A percentile compares a stretch with the other conserved stretches of the same genome.
These are phyloP conservation scores for Caenorhabditis wallacei DNA, from an alignment of 2,888 invertebrate species.

Conservation along the genomic window DNA sequence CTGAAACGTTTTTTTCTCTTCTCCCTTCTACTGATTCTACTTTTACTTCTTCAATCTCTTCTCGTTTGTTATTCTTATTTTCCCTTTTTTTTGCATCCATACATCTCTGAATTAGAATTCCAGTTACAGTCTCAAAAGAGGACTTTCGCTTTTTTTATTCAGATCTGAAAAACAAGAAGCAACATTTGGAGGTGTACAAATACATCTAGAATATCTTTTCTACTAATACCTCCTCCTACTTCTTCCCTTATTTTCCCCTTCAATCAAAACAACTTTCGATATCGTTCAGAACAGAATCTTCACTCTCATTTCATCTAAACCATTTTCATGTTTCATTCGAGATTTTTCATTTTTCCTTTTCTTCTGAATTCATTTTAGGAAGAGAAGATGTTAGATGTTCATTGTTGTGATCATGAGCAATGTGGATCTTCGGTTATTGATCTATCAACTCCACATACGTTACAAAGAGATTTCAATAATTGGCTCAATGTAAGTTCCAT, in stretches of 20 bases:
- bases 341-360: conserved; percentile 9
- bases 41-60: conserved; percentile 2
- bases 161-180: conserved; percentile 59
- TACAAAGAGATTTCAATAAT: conserved; percentile 80
- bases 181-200: conserved; percentile 62
- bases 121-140: conserved; percentile 39
- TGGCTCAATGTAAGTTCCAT: conserved; percentile 78
- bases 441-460: conserved; percentile 76
- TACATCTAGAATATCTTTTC: conserved; percentile 61
- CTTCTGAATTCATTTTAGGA: neutral
- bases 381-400: conserved; percentile 45
- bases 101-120: conserved; percentile 32
- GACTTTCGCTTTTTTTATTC: conserved; percentile 61
- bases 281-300: conserved; percentile 38
- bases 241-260: conserved; percentile 15
- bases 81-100: conserved; percentile 37
- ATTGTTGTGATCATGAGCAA: conserved; percentile 58
- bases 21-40: conserved; percentile 1
- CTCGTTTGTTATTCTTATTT: conserved; percentile 44
- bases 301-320: neutral
- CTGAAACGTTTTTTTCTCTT: conserved; percentile 15
- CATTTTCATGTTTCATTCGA: conserved; percentile 46
- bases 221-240: conserved; percentile 39
- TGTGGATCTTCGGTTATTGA: conserved; percentile 78
- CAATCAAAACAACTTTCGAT: conserved; percentile 67